Conservation (phyloP, 2,797 vertebrate species). For the Enteromius treurensis region DNA sequence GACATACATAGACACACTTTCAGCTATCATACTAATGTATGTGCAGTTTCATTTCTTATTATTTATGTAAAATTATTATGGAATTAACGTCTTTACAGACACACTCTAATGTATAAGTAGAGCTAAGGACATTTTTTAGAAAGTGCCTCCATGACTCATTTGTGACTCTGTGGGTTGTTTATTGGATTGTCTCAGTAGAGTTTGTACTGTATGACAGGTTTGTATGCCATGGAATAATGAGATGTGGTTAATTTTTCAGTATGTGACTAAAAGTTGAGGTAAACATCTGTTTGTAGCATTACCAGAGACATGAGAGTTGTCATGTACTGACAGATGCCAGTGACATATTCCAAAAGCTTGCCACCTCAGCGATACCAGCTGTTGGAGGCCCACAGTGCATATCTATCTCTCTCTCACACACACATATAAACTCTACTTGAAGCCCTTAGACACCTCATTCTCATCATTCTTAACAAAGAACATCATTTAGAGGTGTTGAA, state of each 20-base stretch:
- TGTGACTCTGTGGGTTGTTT: background rate
- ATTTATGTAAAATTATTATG: background rate
- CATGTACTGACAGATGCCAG: slow-evolving; percentile 56
- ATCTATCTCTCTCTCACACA: slow-evolving; percentile 22
- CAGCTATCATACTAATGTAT: background rate
- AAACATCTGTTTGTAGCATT: slow-evolving; percentile 24
- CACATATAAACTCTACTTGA: background rate
- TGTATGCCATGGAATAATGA: background rate
- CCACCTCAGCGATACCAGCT: slow-evolving; percentile 38
- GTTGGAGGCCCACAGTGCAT: slow-evolving; percentile 56
- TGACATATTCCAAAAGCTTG: slow-evolving; percentile 53
- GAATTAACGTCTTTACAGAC: background rate
- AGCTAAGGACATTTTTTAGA: background rate
- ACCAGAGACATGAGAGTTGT: slow-evolving; percentile 7
- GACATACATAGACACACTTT: background rate
- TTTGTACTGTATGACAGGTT: background rate
- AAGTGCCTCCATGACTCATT: background rate
- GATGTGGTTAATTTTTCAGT: background rate
- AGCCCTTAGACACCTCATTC: slow-evolving; percentile 26
- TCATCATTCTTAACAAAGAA: slow-evolving; percentile 41
- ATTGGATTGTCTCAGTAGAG: background rate
- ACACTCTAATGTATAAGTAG: background rate
- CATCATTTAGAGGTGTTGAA: slow-evolving; percentile 77
- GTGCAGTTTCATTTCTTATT: background rate
- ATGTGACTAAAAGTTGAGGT: background rate